Conservation (phyloP, 1,140 invertebrate species). For the Anthonomus grandis region DNA sequence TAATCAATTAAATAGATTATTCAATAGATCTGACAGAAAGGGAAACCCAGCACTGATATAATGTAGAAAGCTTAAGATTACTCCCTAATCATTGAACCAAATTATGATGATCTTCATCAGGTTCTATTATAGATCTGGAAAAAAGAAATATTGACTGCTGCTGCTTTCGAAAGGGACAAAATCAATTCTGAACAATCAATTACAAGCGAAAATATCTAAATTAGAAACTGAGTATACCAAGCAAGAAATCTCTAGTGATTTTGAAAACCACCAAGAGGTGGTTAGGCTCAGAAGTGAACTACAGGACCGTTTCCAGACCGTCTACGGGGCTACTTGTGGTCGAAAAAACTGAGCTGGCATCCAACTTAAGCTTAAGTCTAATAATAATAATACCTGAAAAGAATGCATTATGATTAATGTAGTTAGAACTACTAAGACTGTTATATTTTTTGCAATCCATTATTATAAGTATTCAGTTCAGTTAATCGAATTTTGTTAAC, state of each 20-base stretch:
- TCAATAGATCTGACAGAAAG: constrained; percentile 15
- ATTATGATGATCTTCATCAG: constrained; percentile 41
- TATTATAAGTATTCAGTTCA: no score
- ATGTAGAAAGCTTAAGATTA: constrained; percentile 52
- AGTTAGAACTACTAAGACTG: no score
- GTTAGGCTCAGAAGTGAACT: constrained; percentile 46
- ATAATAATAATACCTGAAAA: no score
- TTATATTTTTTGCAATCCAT: no score
- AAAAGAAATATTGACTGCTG: constrained; percentile 52
- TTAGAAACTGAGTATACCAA: constrained; percentile 45
- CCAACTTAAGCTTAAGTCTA: no score
- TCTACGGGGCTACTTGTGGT: constrained; percentile 73
- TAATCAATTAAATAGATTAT: constrained; percentile 17
- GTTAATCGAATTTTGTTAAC: no score
- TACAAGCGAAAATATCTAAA: constrained; percentile 47
- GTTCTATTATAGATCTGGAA: constrained; percentile 44
- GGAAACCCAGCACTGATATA: constrained; percentile 29
- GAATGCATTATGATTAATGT: no score
- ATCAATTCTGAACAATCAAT: constrained; percentile 51
- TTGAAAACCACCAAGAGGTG: constrained; percentile 31
- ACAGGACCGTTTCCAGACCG: constrained; percentile 68
- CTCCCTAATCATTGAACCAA: constrained; percentile 49
- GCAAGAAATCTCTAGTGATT: constrained; percentile 28
- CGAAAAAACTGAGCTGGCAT: constrained; percentile 73
- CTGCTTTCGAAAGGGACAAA: constrained; percentile 51